Percentiles rank a stretch among this genome's conserved stretches.
Conservation (phyloP, 2,113 vertebrate species). For the Solea solea region DNA sequence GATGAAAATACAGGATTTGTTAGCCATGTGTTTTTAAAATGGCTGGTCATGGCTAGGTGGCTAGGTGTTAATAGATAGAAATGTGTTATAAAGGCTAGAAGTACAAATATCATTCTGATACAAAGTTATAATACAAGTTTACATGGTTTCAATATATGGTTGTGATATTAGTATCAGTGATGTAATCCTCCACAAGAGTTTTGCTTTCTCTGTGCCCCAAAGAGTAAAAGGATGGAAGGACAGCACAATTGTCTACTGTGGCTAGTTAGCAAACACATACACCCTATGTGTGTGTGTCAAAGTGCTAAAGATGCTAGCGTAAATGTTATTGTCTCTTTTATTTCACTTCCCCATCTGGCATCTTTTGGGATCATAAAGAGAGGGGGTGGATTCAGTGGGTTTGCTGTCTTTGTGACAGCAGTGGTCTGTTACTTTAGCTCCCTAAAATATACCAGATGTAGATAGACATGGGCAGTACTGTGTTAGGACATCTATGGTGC, state of each 20-base stretch:
- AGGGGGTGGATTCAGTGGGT: background rate
- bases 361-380: background rate
- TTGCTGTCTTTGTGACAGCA: conserved; percentile 1
- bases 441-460: conserved; percentile 39
- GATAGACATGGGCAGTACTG: background rate
- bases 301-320: background rate
- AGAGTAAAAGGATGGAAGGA: background rate
- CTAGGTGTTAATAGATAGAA: no score
- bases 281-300: background rate
- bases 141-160: no score
- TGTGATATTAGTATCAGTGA: no score
- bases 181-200: no score
- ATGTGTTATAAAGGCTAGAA: no score
- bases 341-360: conserved; percentile 10
- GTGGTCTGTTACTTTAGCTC: conserved; percentile 12
- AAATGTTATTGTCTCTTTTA: background rate
- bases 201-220: no score
- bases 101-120: no score
- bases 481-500: background rate
- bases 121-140: no score
- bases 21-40: no score
- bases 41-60: no score
- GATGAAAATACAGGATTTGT: no score
- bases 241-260: conserved; percentile 14
- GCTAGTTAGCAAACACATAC: conserved; percentile 10